Percentiles rank a stretch among this genome's conserved stretches.
Conservation (phyloP, 1,140 invertebrate genomes). For the Tetraneura akinire region DNA sequence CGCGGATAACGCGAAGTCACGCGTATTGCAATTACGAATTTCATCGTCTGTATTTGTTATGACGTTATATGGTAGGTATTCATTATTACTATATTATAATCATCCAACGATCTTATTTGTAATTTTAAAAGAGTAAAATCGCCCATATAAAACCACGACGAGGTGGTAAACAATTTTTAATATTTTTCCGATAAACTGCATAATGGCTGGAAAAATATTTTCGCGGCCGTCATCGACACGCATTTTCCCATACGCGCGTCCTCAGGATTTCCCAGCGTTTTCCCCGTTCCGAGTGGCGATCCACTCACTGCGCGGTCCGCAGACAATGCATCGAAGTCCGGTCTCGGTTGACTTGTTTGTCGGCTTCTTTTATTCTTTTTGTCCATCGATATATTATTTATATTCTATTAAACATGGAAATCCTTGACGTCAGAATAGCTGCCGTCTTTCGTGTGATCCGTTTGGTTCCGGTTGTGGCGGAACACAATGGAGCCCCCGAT, state of each 20-base stretch:
- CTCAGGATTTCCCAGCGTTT: conserved; percentile 46
- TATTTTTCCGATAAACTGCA: too few relatives aligned
- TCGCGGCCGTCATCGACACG: neutral
- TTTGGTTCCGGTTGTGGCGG: conserved; percentile 47
- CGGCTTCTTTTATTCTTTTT: conserved; percentile 51
- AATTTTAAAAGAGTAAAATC: too few relatives aligned
- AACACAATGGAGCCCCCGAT: conserved; percentile 39
- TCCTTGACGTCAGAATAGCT: conserved; percentile 44
- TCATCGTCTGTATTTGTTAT: too few relatives aligned
- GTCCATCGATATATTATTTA: conserved; percentile 51
- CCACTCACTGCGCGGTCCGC: conserved; percentile 30
- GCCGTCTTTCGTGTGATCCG: conserved; percentile 46
- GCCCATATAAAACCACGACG: too few relatives aligned
- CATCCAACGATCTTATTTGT: too few relatives aligned
- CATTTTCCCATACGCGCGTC: conserved; percentile 38
- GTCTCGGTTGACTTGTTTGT: conserved; percentile 50
- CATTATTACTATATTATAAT: too few relatives aligned
- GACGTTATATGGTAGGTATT: too few relatives aligned
- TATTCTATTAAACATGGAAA: conserved; percentile 51
- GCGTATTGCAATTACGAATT: too few relatives aligned
- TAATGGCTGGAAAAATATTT: neutral
- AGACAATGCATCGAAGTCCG: conserved; percentile 38
- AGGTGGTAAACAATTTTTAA: too few relatives aligned
- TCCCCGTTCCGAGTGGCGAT: conserved; percentile 21
- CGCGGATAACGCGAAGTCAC: too few relatives aligned